These are phyloP conservation scores for Helobdella robusta DNA, from an alignment of 2,888 invertebrate genomes.

Conservation along the genomic window DNA sequence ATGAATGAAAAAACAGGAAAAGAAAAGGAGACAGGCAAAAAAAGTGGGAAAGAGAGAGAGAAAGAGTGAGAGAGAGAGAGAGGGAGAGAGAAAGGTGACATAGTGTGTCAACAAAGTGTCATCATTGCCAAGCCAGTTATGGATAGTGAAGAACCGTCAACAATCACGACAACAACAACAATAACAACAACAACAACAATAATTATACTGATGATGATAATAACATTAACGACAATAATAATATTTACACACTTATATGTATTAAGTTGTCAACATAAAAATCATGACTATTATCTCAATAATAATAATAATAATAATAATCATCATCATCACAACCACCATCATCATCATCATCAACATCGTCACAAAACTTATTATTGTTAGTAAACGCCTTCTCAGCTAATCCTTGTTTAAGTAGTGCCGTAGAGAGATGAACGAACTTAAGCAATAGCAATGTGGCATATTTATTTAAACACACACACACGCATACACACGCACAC, in stretches of 20 bases:
- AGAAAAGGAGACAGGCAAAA: too few relatives aligned
- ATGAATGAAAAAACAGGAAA: too few relatives aligned
- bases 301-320: background rate
- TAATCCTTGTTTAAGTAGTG: too few relatives aligned
- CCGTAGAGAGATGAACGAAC: too few relatives aligned
- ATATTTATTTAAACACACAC: too few relatives aligned
- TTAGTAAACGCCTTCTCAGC: too few relatives aligned
- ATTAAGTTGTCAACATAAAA: background rate
- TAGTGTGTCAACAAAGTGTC: too few relatives aligned
- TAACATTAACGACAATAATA: background rate
- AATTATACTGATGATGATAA: background rate
- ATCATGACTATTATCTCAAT: background rate
- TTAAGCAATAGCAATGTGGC: too few relatives aligned
- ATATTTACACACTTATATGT: background rate
- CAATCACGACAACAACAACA: background rate
- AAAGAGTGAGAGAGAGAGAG: background rate
- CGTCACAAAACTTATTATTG: too few relatives aligned
- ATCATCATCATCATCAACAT: background rate
- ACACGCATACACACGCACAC: too few relatives aligned
- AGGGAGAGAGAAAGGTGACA: background rate
- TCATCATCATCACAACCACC: background rate
- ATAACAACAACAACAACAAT: background rate
- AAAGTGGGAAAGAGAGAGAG: slow-evolving; percentile 3
- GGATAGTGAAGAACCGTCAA: background rate
- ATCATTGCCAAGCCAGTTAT: too few relatives aligned